Evolutionary conservation across 2,797 vertebrate genomes (phyloP), one percentile per base, ranked within the genome.

Genomic region (Argya squamiceps): DNA sequence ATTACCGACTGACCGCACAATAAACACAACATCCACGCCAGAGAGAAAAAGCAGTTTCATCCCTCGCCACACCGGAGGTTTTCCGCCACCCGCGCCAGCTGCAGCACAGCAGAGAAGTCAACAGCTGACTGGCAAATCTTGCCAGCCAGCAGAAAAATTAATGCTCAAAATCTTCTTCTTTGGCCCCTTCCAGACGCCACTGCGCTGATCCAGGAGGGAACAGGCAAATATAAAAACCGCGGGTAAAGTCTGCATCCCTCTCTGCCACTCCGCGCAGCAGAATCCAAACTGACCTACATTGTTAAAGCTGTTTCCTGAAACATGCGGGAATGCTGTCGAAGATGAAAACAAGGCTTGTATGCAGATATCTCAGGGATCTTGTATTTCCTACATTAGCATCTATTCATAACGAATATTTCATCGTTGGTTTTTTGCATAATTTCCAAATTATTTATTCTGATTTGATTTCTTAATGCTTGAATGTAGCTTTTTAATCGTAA

Each of bases 221-320:
- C 29, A 39, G 64, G 55, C 49, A 55, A 96, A 90, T 63, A 29
- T 5, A 78, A 97, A 95, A 84, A 3, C 29, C 94, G 53, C 76
- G n/a, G 75, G 11, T 53, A 80, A 93, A 94, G 82, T 43, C 60
- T 5, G 74, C 62, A 84, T 14, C 4, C 0, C 60, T 26, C 52
- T 64, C 74, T 65, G 86, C 68, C 62, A 19, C 74, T 83, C 86
- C 89, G 77, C 20, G 68, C 82, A 52, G 73, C 78, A 94, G 62
- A 89, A 34, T 75, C 65, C 70, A 81, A 92, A 92, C 67, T 87
- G 94, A 69, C 55, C 93, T 67, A 63, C 19, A 8, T 7, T 69
- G 62, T 96, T 88, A 84, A 92, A 74, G 3, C 22, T 88, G 70
- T 15, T 89, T 93, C 67, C 89, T 53, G 67, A 84, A 81, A 36